phyloP scores from a whole-genome alignment of 2,797 vertebrate genomes.

The Xerus rutilus region DNA sequence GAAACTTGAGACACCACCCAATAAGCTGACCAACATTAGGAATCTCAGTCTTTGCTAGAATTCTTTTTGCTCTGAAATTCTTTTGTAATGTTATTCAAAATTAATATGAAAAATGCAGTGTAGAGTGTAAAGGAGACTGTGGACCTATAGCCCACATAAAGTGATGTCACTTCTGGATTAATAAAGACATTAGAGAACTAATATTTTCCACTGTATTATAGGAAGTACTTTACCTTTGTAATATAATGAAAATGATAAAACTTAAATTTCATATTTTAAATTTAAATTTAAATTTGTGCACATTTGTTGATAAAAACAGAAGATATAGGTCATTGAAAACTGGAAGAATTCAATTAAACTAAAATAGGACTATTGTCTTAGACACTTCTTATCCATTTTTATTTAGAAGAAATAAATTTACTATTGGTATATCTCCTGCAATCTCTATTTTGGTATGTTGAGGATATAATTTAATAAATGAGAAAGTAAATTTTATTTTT shows the following conservation, averaged over 20 bases:
- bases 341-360: not conserved
- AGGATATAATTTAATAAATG: not conserved
- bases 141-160: not conserved
- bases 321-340: not conserved
- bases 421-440: not conserved
- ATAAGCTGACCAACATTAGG: not conserved
- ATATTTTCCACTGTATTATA: not conserved
- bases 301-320: not conserved
- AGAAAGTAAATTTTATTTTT: conserved; percentile 42
- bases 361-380: not conserved
- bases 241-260: not conserved
- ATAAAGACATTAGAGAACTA: not conserved
- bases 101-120: not conserved
- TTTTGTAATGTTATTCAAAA: conserved; percentile 2
- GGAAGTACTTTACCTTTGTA: conserved; percentile 40
- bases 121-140: not conserved
- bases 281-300: not conserved
- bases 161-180: conserved; percentile 10
- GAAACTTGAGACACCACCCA: not conserved
- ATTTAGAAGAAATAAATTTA: conserved; percentile 8
- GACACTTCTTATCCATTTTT: not conserved
- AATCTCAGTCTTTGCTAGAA: not conserved
- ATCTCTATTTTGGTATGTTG: not conserved
- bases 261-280: not conserved
- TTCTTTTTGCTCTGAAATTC: conserved; percentile 41